phyloP scores from a whole-genome alignment of 1,140 invertebrate genomes.

The Drosophila persimilis region DNA sequence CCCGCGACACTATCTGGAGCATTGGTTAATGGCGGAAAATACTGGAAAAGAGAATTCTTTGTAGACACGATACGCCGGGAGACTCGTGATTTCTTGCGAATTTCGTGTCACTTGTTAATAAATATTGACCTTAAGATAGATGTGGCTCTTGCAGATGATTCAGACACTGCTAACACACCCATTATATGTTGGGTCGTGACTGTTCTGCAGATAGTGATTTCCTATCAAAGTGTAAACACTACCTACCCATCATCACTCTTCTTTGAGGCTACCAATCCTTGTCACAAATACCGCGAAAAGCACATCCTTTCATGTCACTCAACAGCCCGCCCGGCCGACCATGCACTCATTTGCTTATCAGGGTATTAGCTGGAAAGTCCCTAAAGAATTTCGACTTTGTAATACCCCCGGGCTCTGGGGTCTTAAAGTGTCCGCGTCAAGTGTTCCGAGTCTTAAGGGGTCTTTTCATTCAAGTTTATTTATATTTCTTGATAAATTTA shows the following conservation, averaged over 20 bases:
- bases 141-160: slow-evolving; percentile 7
- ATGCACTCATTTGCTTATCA: slow-evolving; percentile 9
- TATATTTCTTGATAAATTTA: slow-evolving; percentile 65
- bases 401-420: slow-evolving; percentile 4
- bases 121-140: slow-evolving; percentile 16
- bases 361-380: slow-evolving; percentile 14
- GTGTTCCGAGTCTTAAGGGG: slow-evolving; percentile 63
- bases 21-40: slow-evolving; percentile 4
- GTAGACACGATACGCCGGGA: not conserved
- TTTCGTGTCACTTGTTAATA: slow-evolving; percentile 13
- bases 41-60: slow-evolving; percentile 18
- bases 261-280: not conserved
- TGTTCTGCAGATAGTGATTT: too few relatives aligned
- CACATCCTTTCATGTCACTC: slow-evolving; percentile 11
- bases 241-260: too few relatives aligned
- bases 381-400: slow-evolving; percentile 5
- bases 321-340: not conserved
- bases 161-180: not conserved
- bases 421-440: slow-evolving; percentile 58
- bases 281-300: not conserved
- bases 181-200: not conserved
- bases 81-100: slow-evolving; percentile 23
- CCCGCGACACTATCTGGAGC: not conserved
- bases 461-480: slow-evolving; percentile 62
- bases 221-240: too few relatives aligned